Evolutionary conservation across 2,888 invertebrate species (phyloP).

Genomic region (Anorthoa munda): DNA sequence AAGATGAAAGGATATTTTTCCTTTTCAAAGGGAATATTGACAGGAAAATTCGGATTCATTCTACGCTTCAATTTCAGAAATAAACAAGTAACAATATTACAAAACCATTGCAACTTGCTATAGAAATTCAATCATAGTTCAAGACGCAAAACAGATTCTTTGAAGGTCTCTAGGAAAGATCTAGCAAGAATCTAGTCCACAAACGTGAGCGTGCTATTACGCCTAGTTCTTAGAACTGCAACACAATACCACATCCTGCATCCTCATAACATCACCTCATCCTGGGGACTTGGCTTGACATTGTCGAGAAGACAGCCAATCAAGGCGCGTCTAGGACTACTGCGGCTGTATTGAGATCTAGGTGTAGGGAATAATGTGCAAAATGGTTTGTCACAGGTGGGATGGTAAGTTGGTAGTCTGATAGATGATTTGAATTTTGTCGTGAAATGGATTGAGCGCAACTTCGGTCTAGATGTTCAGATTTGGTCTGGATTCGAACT

Average conservation of each 20-base stretch:
- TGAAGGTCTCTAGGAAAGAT: conserved; percentile 15
- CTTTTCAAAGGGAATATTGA: too few relatives aligned
- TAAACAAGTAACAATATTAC: too few relatives aligned
- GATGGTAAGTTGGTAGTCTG: conserved; percentile 2
- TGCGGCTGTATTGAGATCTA: conserved; percentile 10
- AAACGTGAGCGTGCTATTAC: conserved; percentile 16
- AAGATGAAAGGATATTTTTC: too few relatives aligned
- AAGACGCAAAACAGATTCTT: background rate
- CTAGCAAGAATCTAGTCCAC: conserved; percentile 33
- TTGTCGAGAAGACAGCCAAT: conserved; percentile 43
- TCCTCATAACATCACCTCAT: conserved; percentile 30
- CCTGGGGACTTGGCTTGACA: conserved; percentile 43
- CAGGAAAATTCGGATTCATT: too few relatives aligned
- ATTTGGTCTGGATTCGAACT: background rate
- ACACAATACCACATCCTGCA: conserved; percentile 49
- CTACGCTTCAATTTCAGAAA: too few relatives aligned
- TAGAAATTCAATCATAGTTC: too few relatives aligned
- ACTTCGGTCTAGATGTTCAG: conserved; percentile 11
- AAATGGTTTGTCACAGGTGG: background rate
- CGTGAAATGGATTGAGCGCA: background rate
- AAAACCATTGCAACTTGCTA: too few relatives aligned
- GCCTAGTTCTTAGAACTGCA: conserved; percentile 43
- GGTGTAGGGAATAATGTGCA: background rate
- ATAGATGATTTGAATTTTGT: conserved; percentile 5
- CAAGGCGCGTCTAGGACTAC: background rate